Base-by-base conservation (phyloP, 1,140 invertebrate genomes). In the Anthonomus grandis region DNA sequence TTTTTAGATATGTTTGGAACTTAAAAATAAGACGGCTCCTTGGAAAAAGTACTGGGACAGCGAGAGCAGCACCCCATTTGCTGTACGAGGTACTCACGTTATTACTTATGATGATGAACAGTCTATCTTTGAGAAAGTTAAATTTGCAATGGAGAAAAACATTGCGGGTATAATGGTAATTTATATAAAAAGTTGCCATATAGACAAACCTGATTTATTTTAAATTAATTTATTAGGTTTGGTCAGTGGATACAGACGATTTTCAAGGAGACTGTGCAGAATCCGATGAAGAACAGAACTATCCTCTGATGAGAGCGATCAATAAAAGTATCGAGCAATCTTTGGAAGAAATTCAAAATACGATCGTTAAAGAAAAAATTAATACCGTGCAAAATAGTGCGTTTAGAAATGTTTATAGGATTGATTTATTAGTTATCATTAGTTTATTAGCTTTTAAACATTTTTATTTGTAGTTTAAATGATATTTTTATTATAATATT, bases 211-310 rank as follows among this genome's bases (percentile, higher is more conserved):
- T 17, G 19, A 12, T 19, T 22, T 45, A 45, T 12, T 9, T 10
- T 6, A 19, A 24, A 24, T 6, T 48, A 4, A 5, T 27, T 19
- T 39, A n/a, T 39, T 36, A 57, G 54, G 44, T 90, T 2, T 92
- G 89, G 89, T 86, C 87, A 37, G 81, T 89, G 31, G 87, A 90
- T 62, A 89, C 85, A 0, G 86, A 90, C 57, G 86, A 90, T 67
- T 90, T 90, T 65, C 73, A 73, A 1, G 88, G 86, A 0, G 76
- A 79, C 23, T 89, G 87, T 63, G 62, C 74, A 34, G 66, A 64
- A 0, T 74, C 78, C 18, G 74, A 75, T 0, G 81, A 74, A 45
- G 59, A 70, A 48, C 71, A 76, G 66, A 71, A 70, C 42, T 73
- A 64, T 69, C 78, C 79, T 1, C 66, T 86, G 4, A 78, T 86